phyloP scores from a whole-genome alignment of 2,113 vertebrate species.

The Parus major region DNA sequence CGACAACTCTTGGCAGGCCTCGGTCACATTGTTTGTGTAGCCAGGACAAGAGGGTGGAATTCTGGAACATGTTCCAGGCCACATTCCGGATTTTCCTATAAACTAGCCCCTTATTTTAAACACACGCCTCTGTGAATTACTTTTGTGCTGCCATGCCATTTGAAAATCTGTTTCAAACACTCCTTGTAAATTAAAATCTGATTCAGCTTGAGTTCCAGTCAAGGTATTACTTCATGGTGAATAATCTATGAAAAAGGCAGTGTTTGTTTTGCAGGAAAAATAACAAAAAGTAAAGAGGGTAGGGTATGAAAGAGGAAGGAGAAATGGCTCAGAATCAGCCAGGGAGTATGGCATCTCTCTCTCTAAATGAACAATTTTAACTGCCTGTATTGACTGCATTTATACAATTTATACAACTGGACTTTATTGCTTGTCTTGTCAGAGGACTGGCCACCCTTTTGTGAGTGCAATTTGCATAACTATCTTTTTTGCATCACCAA shows the following conservation, averaged over 20 bases:
- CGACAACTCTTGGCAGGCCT: constrained; percentile 59
- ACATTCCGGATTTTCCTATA: constrained; percentile 67
- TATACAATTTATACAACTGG: neutral
- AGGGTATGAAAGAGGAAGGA: neutral
- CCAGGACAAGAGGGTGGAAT: constrained; percentile 68
- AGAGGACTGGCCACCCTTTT: neutral
- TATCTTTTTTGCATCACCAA: neutral
- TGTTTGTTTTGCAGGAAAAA: neutral
- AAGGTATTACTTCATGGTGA: constrained; percentile 33
- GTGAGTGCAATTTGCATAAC: neutral
- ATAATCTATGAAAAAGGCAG: neutral
- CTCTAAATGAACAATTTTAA: neutral
- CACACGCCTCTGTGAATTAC: constrained; percentile 52
- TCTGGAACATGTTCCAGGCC: constrained; percentile 60
- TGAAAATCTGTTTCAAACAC: constrained; percentile 44
- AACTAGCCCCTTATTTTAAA: constrained; percentile 64
- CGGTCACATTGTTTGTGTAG: constrained; percentile 64
- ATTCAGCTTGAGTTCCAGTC: constrained; percentile 13
- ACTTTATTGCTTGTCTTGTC: neutral
- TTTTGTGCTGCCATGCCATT: constrained; percentile 58
- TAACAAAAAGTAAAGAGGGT: neutral
- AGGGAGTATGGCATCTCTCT: neutral
- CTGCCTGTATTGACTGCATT: neutral
- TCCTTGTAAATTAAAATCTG: constrained; percentile 30
- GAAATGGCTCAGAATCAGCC: neutral